Evolutionary conservation across 2,888 invertebrate species (phyloP).

Genomic region (Heliconius erato): DNA sequence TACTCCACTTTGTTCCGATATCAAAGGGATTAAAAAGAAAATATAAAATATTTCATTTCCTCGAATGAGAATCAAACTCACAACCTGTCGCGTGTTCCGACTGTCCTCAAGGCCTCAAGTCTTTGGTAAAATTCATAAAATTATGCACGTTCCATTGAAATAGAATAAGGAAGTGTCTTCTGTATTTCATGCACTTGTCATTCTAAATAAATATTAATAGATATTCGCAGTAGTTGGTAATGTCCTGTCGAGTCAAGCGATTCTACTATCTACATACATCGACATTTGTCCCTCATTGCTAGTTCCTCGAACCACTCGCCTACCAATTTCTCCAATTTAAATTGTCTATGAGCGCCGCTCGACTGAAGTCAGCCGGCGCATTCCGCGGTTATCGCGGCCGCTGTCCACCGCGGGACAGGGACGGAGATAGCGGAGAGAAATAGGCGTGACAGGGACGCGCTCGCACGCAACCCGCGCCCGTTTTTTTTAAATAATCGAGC

Average conservation of each 20-base stretch:
- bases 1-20: no score
- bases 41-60: no score
- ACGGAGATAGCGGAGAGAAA: conserved; percentile 64
- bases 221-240: conserved; percentile 54
- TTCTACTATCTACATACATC: conserved; percentile 58
- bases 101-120: no score
- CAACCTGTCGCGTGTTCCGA: no score
- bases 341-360: conserved; percentile 83
- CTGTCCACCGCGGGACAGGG: conserved; percentile 63
- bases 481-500: conserved; percentile 85
- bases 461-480: conserved; percentile 69
- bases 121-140: conserved; percentile 7
- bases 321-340: conserved; percentile 85
- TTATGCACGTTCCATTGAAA: conserved; percentile 31
- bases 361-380: conserved; percentile 84
- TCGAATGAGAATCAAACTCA: no score
- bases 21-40: no score
- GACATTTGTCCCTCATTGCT: conserved; percentile 70
- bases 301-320: conserved; percentile 71
- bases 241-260: conserved; percentile 54
- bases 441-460: conserved; percentile 70
- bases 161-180: conserved; percentile 25
- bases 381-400: conserved; percentile 82
- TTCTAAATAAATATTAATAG: conserved; percentile 56
- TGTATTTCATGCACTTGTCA: conserved; percentile 40